These are phyloP conservation scores for Thymelicus lineola DNA, from an alignment of 2,888 invertebrate genomes.

Conservation along the genomic window DNA sequence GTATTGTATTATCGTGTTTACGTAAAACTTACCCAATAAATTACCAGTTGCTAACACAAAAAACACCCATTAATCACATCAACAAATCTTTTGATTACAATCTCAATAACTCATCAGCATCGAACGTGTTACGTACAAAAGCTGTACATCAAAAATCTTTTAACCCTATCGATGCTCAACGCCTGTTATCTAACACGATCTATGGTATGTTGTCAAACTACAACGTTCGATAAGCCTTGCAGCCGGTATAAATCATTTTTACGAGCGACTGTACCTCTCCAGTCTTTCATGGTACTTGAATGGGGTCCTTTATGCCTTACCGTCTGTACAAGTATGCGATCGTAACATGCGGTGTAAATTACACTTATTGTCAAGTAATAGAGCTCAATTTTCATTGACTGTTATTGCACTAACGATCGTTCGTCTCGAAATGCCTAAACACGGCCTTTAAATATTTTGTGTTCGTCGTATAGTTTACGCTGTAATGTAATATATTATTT, in stretches of 20 bases:
- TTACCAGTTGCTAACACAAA: conserved; percentile 5
- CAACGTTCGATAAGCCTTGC: conserved; percentile 72
- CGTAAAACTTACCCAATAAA: neutral
- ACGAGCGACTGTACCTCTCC: conserved; percentile 64
- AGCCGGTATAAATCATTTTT: conserved; percentile 79
- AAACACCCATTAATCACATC: neutral
- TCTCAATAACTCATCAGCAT: conserved; percentile 8
- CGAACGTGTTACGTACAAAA: conserved; percentile 14
- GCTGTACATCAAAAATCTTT: conserved; percentile 37
- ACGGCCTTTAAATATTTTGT: conserved; percentile 72
- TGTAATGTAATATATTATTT: conserved; percentile 38
- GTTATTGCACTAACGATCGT: conserved; percentile 49
- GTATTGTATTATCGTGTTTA: neutral
- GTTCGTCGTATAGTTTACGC: conserved; percentile 57
- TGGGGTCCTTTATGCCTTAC: conserved; percentile 71
- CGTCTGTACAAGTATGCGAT: conserved; percentile 46
- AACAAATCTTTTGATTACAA: conserved; percentile 14
- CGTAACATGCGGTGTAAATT: conserved; percentile 24
- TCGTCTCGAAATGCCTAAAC: conserved; percentile 71
- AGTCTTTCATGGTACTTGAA: conserved; percentile 77
- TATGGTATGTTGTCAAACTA: conserved; percentile 66
- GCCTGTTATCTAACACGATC: conserved; percentile 64
- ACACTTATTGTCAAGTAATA: conserved; percentile 44
- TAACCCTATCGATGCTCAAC: conserved; percentile 42
- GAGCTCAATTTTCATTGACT: conserved; percentile 48